These are phyloP conservation scores for Cataglyphis albicans DNA, from an alignment of 2,888 invertebrate genomes.

Conservation along the genomic window DNA sequence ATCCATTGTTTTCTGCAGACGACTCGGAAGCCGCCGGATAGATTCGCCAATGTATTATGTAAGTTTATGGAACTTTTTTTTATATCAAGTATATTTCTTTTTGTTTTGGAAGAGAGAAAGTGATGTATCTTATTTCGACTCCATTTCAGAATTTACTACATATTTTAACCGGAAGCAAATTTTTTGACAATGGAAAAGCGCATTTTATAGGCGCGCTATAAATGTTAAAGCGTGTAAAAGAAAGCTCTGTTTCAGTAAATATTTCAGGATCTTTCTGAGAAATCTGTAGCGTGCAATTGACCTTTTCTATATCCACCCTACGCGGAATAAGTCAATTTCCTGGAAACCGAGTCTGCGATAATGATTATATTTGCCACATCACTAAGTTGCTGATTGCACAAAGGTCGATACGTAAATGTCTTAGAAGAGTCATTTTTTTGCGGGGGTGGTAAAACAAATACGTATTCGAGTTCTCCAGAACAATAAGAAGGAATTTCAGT, in stretches of 20 bases:
- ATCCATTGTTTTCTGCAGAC: not conserved
- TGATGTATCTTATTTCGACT: not conserved
- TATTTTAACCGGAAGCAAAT: not conserved
- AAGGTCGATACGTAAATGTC: not conserved
- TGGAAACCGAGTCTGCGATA: not conserved
- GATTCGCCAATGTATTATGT: not conserved
- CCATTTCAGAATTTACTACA: not conserved
- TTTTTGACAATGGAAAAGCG: not conserved
- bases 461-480: too few species aligned
- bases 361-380: not conserved
- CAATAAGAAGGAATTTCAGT: not conserved
- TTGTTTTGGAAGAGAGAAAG: not conserved
- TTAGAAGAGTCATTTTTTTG: not conserved
- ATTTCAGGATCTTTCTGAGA: constrained; percentile 14
- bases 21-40: not conserved
- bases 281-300: constrained; percentile 18
- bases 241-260: not conserved
- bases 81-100: too few species aligned
- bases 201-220: not conserved
- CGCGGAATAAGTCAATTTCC: constrained; percentile 29
- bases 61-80: not conserved
- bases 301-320: not conserved
- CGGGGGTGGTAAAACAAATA: not conserved
- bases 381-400: not conserved
- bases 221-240: not conserved